phyloP scores from a whole-genome alignment of 2,113 vertebrate species.

The Anoura caudifer region DNA sequence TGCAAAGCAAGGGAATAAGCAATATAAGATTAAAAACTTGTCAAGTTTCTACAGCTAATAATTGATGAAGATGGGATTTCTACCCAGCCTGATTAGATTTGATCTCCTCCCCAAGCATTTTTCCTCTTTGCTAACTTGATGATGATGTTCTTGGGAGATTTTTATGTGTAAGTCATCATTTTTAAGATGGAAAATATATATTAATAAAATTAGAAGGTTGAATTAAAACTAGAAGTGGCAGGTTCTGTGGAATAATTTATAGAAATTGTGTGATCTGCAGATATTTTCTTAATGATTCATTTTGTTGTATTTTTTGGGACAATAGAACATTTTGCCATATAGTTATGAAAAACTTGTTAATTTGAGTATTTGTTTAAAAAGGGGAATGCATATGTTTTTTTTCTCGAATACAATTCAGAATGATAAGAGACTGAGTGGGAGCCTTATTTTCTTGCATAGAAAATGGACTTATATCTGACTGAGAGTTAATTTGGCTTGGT shows the following conservation, averaged over 20 bases:
- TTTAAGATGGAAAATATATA: slow-evolving; percentile 37
- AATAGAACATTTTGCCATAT: neutral
- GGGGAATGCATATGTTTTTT: slow-evolving; percentile 40
- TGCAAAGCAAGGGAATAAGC: neutral
- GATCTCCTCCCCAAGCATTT: neutral
- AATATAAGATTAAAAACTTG: slow-evolving; percentile 35
- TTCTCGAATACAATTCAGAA: slow-evolving; percentile 44
- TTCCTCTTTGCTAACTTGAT: slow-evolving; percentile 46
- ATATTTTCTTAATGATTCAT: slow-evolving; percentile 63
- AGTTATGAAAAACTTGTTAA: slow-evolving; percentile 28
- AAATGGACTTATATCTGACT: slow-evolving; percentile 16
- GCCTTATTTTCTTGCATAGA: slow-evolving; percentile 41
- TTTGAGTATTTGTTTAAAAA: slow-evolving; percentile 48
- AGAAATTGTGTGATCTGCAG: slow-evolving; percentile 48
- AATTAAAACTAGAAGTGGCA: slow-evolving; percentile 42
- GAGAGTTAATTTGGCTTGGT: slow-evolving; percentile 35
- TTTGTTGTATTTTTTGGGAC: slow-evolving; percentile 41
- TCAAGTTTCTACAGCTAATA: neutral
- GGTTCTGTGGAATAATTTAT: slow-evolving; percentile 34
- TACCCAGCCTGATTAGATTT: slow-evolving; percentile 28
- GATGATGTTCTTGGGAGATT: slow-evolving; percentile 41
- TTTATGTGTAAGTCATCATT: slow-evolving; percentile 35
- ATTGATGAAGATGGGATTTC: slow-evolving; percentile 15
- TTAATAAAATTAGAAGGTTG: slow-evolving; percentile 68
- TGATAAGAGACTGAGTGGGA: neutral